A percentile compares a stretch with the other conserved stretches of the same genome.
Evolutionary conservation across 2,888 invertebrate genomes (phyloP).

Genomic region (Epinotia bilunana): DNA sequence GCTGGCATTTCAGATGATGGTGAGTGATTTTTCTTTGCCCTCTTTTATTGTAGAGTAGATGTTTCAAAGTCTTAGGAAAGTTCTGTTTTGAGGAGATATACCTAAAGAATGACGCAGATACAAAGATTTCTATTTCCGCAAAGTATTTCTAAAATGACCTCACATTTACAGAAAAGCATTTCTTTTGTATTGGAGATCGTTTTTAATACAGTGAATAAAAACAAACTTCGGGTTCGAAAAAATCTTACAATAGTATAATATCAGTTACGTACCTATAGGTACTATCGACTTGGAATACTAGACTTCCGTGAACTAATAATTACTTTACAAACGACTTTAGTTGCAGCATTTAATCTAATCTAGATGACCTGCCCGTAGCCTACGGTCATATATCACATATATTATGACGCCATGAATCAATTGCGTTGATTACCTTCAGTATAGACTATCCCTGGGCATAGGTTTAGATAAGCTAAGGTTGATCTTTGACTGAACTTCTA

Average conservation of each 20-base stretch:
- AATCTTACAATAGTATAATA: no score
- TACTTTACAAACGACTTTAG: background rate
- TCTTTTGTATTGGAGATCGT: no score
- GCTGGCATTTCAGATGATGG: slow-evolving; percentile 81
- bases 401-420: slow-evolving; percentile 3
- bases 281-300: background rate
- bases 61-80: no score
- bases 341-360: slow-evolving; percentile 8
- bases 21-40: slow-evolving; percentile 57
- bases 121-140: no score
- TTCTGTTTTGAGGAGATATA: no score
- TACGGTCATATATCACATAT: slow-evolving; percentile 16
- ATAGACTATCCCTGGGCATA: slow-evolving; percentile 1
- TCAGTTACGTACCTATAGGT: background rate
- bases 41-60: background rate
- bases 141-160: no score
- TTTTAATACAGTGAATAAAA: no score
- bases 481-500: background rate
- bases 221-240: no score
- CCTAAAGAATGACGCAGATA: no score
- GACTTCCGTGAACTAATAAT: background rate
- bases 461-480: background rate
- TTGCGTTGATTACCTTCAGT: background rate
- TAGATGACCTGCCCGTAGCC: slow-evolving; percentile 13
- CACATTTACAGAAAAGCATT: no score